These are phyloP conservation scores for Lepidochitona cinerea DNA, from an alignment of 2,888 invertebrate genomes.

Conservation along the genomic window DNA sequence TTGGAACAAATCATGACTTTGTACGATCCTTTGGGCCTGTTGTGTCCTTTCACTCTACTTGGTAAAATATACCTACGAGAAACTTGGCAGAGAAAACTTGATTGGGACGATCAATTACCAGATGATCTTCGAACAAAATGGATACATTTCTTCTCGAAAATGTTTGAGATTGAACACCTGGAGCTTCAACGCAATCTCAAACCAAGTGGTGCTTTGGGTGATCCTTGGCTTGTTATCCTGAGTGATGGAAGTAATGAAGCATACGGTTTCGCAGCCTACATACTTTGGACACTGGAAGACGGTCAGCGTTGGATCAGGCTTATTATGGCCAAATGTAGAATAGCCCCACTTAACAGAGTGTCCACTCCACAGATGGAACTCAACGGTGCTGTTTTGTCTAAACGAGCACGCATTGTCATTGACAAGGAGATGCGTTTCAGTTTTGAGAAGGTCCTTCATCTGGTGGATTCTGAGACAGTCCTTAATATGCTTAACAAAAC, in stretches of 20 bases:
- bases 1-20: not conserved
- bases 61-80: slow-evolving; percentile 10
- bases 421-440: not conserved
- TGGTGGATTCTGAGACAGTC: slow-evolving; percentile 13
- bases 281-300: not conserved
- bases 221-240: not conserved
- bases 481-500: slow-evolving; percentile 2
- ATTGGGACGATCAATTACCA: slow-evolving; percentile 11
- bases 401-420: not conserved
- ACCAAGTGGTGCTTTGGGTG: not conserved
- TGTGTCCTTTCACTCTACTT: slow-evolving; percentile 2
- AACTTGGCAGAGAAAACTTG: slow-evolving; percentile 10
- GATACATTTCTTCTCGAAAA: not conserved
- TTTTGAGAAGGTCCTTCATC: not conserved
- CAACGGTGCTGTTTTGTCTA: not conserved
- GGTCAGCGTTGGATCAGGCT: not conserved
- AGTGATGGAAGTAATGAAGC: not conserved
- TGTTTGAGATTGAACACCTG: slow-evolving; percentile 2
- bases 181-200: not conserved
- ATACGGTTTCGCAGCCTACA: slow-evolving; percentile 3
- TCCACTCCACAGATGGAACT: not conserved
- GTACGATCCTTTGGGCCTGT: slow-evolving; percentile 4
- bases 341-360: slow-evolving; percentile 1
- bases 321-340: slow-evolving; percentile 8
- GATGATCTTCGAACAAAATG: not conserved